Conservation (phyloP, 1,140 invertebrate genomes). For the Tetramorium parvispinum region DNA sequence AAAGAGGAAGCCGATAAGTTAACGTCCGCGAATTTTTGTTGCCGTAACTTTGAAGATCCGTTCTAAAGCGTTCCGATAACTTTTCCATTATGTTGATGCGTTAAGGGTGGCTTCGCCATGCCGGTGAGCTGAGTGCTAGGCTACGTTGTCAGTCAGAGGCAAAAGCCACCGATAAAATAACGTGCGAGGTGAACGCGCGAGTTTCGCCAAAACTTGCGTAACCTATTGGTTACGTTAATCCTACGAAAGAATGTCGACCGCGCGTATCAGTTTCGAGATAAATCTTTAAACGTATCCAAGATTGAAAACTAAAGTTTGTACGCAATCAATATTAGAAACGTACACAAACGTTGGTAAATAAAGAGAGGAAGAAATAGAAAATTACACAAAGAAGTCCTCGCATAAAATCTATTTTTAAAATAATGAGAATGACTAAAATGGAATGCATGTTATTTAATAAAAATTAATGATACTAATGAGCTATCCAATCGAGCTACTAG, state of each 20-base stretch:
- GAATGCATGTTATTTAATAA: too few relatives aligned
- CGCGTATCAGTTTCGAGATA: neutral
- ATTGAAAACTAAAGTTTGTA: neutral
- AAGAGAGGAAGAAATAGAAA: neutral
- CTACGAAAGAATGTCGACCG: neutral
- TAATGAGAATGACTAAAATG: too few relatives aligned
- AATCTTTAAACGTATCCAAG: neutral
- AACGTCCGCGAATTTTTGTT: constrained; percentile 37
- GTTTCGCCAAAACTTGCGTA: constrained; percentile 27
- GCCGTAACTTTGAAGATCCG: constrained; percentile 29
- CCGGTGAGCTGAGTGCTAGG: constrained; percentile 6
- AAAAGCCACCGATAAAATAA: constrained; percentile 47
- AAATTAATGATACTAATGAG: too few relatives aligned
- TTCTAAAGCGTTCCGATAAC: constrained; percentile 48
- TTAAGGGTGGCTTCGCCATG: neutral
- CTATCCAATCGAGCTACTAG: too few relatives aligned
- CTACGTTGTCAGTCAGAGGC: constrained; percentile 48
- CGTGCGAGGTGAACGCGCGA: neutral
- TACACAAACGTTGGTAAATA: neutral
- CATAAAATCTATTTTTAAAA: neutral
- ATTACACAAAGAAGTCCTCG: neutral
- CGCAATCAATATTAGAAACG: neutral
- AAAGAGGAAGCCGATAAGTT: constrained; percentile 42
- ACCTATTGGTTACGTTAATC: constrained; percentile 28
- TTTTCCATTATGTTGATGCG: constrained; percentile 58